Evolutionary conservation across 1,140 invertebrate genomes (phyloP), one percentile per base, ranked within the genome.

Genomic region (Achatina immaculata): DNA sequence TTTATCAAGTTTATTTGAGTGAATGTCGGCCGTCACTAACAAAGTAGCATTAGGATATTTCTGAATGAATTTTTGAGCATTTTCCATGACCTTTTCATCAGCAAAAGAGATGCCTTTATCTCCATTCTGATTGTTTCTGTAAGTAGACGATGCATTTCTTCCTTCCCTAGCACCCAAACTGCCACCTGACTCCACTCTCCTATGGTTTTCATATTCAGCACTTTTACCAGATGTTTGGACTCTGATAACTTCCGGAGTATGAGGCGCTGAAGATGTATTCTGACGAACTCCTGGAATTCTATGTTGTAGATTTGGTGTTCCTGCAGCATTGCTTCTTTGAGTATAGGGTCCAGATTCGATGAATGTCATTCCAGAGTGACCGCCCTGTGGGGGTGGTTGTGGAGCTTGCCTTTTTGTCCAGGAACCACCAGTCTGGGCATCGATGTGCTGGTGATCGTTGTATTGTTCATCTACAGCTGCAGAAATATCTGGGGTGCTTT

Each of bases 91-190:
- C 72, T 85, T 86, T 75, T 89, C 88, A 65, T 90, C 89, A 58
- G 88, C 87, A 83, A 89, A 90, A 11, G 89, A 85, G 2, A 89
- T 86, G 69, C 77, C 73, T 55, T 82, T 73, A n/a, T 81, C 71
- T n/a, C 28, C 42, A 16, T 81, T 55, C 24, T 42, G 36, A 34
- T 62, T 24, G 48, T 14, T 36, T 38, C 86, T 84, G 31, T 87
- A 83, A 11, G 69, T 84, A 55, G 88, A 55, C 78, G 83, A 83
- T n/a, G 88, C 88, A 66, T 83, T 86, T 68, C 80, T 86, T 19
- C 87, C 87, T 48, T 89, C 89, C 81, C 89, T 66, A 82, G 90
- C 90, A 83, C 90, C 90, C 11, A 89, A 91, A 76, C 89, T 87
- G 82, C 86, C 88, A 9, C 84, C 80, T 38, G 85, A 84, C 31